A percentile compares a stretch with the other conserved stretches of the same genome.
These are phyloP conservation scores for Luscinia luscinia DNA, from an alignment of 2,797 vertebrate genomes.

Conservation along the genomic window DNA sequence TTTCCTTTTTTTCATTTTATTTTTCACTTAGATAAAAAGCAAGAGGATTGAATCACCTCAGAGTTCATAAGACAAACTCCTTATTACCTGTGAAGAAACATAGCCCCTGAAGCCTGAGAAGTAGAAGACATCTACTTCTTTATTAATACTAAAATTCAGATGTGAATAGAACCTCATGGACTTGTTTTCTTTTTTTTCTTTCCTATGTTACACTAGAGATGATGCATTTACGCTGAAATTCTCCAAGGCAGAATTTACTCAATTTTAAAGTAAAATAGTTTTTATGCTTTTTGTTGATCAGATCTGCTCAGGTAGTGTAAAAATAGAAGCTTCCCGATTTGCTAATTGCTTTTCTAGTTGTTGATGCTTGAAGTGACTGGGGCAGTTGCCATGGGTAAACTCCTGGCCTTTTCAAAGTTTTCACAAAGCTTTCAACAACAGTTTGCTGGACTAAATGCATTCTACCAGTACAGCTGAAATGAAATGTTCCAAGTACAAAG, in stretches of 20 bases:
- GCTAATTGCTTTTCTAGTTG: background rate
- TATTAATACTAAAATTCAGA: background rate
- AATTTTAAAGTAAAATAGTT: background rate
- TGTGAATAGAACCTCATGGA: background rate
- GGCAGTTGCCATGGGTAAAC: slow-evolving; percentile 35
- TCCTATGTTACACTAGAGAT: background rate
- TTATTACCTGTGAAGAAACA: background rate
- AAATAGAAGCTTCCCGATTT: slow-evolving; percentile 15
- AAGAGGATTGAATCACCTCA: background rate
- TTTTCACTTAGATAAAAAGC: background rate
- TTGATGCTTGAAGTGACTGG: background rate
- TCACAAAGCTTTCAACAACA: slow-evolving; percentile 17
- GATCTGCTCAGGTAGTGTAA: background rate
- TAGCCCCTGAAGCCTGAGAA: background rate
- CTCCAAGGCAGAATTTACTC: background rate
- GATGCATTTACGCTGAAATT: background rate
- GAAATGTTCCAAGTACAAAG: slow-evolving; percentile 1
- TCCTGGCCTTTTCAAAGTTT: slow-evolving; percentile 19
- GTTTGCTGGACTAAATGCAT: background rate
- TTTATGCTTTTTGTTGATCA: background rate
- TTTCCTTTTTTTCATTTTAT: background rate
- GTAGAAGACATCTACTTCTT: background rate
- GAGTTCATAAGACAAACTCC: background rate
- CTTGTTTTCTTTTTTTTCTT: background rate
- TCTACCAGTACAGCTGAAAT: background rate